These are phyloP conservation scores for Xylocampa areola DNA, from an alignment of 2,888 invertebrate genomes.

Conservation along the genomic window DNA sequence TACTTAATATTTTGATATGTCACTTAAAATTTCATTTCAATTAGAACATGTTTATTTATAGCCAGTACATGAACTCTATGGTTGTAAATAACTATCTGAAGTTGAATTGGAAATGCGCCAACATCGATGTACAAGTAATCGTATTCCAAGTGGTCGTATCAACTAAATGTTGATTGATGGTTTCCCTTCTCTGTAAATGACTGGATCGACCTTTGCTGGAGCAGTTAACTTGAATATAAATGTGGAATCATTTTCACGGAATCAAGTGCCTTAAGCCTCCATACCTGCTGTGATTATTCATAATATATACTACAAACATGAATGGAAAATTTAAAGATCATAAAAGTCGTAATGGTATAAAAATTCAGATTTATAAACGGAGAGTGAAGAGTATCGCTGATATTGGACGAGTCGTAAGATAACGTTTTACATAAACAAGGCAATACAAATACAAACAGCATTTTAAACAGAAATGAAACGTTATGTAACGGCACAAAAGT, in stretches of 20 bases:
- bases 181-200: slow-evolving; percentile 78
- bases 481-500: slow-evolving; percentile 44
- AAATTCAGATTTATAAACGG: slow-evolving; percentile 31
- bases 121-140: slow-evolving; percentile 79
- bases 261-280: slow-evolving; percentile 47
- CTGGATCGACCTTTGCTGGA: slow-evolving; percentile 72
- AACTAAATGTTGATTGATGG: slow-evolving; percentile 84
- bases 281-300: slow-evolving; percentile 44
- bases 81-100: slow-evolving; percentile 58
- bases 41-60: slow-evolving; percentile 51
- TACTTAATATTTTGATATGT: slow-evolving; percentile 19
- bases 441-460: slow-evolving; percentile 34
- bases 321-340: slow-evolving; percentile 17
- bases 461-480: slow-evolving; percentile 34
- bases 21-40: slow-evolving; percentile 39
- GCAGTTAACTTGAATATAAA: slow-evolving; percentile 68
- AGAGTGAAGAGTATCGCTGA: slow-evolving; percentile 14
- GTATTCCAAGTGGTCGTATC: slow-evolving; percentile 83
- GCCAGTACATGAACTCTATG: slow-evolving; percentile 52
- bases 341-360: slow-evolving; percentile 28
- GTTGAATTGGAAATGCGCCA: slow-evolving; percentile 82
- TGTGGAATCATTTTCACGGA: slow-evolving; percentile 60
- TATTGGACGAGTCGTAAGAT: slow-evolving; percentile 26
- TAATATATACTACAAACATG: slow-evolving; percentile 27
- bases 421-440: slow-evolving; percentile 40